Evolutionary conservation across 2,113 vertebrate genomes (phyloP).

Genomic region (Petroica traversi): DNA sequence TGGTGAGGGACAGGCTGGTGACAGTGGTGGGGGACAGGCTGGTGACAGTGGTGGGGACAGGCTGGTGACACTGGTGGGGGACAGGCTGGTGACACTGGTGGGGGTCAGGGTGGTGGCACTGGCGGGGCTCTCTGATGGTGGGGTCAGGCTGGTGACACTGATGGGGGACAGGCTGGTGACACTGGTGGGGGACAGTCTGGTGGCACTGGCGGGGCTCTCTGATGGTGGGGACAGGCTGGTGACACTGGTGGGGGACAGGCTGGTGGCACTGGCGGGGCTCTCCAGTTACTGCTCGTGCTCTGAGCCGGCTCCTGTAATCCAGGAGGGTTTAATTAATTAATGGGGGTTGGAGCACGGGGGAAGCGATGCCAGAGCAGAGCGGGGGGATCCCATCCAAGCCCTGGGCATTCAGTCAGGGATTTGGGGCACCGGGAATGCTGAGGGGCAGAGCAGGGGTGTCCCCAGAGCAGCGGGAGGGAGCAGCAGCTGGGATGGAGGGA

Average conservation of each 20-base stretch:
- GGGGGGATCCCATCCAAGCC: fast-evolving
- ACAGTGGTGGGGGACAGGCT: too few species aligned
- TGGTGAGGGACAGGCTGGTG: too few species aligned
- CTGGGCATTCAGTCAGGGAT: fast-evolving
- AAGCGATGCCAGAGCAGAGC: background rate
- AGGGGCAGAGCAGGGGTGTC: background rate
- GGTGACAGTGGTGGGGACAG: too few species aligned
- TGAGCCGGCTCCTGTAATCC: background rate
- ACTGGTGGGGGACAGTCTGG: background rate
- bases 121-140: too few species aligned
- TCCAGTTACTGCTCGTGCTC: background rate
- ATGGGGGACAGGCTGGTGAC: background rate
- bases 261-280: background rate
- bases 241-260: background rate
- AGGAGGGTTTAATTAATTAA: slow-evolving; percentile 18
- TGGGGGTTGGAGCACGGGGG: background rate
- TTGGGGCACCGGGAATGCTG: fast-evolving
- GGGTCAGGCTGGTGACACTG: too few species aligned
- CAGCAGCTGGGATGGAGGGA: fast-evolving
- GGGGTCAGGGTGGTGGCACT: too few species aligned
- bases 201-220: too few species aligned
- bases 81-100: too few species aligned
- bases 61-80: too few species aligned
- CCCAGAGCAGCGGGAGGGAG: fast-evolving
- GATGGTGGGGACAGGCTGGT: too few species aligned